phyloP scores from a whole-genome alignment of 2,797 vertebrate genomes.

The Chloroceryle amazona region DNA sequence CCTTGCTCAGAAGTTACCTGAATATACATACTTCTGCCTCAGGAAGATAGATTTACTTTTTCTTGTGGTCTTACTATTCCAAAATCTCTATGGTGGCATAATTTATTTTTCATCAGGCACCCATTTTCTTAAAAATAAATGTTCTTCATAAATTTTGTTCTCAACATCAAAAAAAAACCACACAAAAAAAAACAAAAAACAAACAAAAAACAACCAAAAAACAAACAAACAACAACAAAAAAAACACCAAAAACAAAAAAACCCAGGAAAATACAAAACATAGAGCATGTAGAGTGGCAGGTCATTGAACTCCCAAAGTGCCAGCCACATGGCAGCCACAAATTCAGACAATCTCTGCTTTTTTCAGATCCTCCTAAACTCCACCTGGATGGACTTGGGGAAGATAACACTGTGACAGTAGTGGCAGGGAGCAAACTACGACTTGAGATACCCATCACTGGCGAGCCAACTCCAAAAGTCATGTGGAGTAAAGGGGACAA shows the following conservation, averaged over 20 bases:
- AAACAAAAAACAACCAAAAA: neutral
- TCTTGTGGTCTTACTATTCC: neutral
- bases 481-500: constrained; percentile 96
- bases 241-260: neutral
- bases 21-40: neutral
- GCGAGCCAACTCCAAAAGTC: constrained; percentile 93
- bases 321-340: neutral
- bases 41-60: neutral
- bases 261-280: neutral
- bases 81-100: neutral
- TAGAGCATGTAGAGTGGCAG: neutral
- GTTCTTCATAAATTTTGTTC: neutral
- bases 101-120: neutral
- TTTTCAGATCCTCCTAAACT: constrained; percentile 94
- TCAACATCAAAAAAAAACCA: neutral
- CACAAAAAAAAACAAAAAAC: neutral
- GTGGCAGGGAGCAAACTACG: constrained; percentile 97
- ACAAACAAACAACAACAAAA: neutral
- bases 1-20: neutral
- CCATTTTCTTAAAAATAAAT: neutral
- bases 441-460: constrained; percentile 93
- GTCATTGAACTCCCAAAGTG: neutral
- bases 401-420: constrained; percentile 92
- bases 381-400: constrained; percentile 91
- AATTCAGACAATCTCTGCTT: constrained; percentile 4